phyloP scores from a whole-genome alignment of 2,888 invertebrate genomes.

The Trissolcus brochymenae region DNA sequence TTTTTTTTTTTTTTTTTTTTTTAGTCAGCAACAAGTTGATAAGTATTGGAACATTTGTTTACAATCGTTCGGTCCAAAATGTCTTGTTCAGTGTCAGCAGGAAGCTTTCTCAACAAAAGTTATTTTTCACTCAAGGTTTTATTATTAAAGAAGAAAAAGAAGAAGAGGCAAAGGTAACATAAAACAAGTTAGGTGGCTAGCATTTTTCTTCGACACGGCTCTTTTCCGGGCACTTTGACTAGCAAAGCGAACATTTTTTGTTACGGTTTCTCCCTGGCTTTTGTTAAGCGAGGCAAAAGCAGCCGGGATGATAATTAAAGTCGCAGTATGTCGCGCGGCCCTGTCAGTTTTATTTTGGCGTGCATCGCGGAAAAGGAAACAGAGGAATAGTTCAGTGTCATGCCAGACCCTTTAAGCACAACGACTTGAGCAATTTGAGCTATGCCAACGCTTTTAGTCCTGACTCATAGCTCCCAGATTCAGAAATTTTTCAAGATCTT shows the following conservation, averaged over 20 bases:
- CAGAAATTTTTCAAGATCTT: constrained; percentile 3
- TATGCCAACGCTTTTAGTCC: constrained; percentile 68
- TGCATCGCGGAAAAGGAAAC: constrained; percentile 55
- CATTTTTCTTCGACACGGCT: not conserved
- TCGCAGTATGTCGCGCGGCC: constrained; percentile 20
- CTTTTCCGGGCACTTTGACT: constrained; percentile 8
- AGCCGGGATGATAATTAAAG: constrained; percentile 4
- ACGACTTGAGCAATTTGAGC: constrained; percentile 63
- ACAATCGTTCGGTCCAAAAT: constrained; percentile 18
- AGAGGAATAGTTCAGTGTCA: constrained; percentile 63
- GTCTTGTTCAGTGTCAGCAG: constrained; percentile 20
- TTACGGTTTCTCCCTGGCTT: not conserved
- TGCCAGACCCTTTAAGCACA: constrained; percentile 59
- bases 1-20: too few relatives aligned
- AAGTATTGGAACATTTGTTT: constrained; percentile 35
- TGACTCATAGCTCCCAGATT: constrained; percentile 65
- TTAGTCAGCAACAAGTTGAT: not conserved
- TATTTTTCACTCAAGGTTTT: constrained; percentile 25
- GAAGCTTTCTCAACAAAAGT: constrained; percentile 10
- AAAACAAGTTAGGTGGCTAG: not conserved
- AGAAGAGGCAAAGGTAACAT: not conserved
- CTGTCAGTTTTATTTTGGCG: constrained; percentile 52
- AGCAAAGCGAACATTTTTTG: constrained; percentile 1
- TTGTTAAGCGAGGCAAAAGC: constrained; percentile 2
- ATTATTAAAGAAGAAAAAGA: not conserved